Evolutionary conservation across 2,113 vertebrate species (phyloP).

Genomic region (Carassius carassius): DNA sequence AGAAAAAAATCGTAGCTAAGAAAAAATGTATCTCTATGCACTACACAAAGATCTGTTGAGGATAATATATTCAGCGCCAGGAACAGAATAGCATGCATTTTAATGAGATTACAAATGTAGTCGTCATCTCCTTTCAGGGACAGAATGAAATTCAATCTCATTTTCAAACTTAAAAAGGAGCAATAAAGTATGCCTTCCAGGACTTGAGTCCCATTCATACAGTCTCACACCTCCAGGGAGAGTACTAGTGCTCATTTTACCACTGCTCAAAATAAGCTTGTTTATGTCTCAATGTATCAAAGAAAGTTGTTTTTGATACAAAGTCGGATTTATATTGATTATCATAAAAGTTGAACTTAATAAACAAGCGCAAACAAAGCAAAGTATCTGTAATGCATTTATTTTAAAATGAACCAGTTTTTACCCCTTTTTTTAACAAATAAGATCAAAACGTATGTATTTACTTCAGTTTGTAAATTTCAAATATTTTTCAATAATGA

Average conservation of each 20-base stretch:
- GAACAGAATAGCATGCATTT: slow-evolving; percentile 47
- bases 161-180: slow-evolving; percentile 29
- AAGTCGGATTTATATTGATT: neutral
- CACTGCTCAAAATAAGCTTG: neutral
- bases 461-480: neutral
- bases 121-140: slow-evolving; percentile 37
- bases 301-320: neutral
- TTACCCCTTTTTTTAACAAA: no score
- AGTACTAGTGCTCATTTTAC: neutral
- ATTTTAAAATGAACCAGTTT: neutral
- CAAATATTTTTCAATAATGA: neutral
- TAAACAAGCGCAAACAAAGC: neutral
- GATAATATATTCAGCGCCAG: slow-evolving; percentile 40
- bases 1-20: no score
- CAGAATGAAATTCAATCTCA: slow-evolving; percentile 29
- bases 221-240: neutral
- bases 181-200: slow-evolving; percentile 1
- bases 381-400: neutral
- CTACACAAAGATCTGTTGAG: slow-evolving; percentile 12
- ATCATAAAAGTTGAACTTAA: neutral
- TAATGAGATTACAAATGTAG: slow-evolving; percentile 45
- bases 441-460: no score
- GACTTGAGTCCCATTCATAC: neutral
- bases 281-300: neutral
- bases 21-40: neutral